A percentile compares a stretch with the other conserved stretches of the same genome.
Conservation (phyloP, 2,888 invertebrate genomes). For the Fragum sueziense region DNA sequence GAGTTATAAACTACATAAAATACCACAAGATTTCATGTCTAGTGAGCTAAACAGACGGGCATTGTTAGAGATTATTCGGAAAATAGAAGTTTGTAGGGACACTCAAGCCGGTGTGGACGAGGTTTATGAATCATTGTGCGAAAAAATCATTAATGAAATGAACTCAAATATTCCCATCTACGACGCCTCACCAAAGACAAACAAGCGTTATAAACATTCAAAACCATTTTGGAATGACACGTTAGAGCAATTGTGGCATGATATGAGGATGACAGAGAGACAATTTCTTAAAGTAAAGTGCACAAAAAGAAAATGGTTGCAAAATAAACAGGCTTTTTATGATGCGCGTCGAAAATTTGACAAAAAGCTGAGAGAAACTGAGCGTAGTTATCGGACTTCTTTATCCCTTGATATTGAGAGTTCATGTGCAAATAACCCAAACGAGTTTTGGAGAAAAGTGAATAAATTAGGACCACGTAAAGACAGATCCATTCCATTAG, state of each 20-base stretch:
- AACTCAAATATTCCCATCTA: neutral
- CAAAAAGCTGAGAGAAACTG: too few species aligned
- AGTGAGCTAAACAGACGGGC: constrained; percentile 14
- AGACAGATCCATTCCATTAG: too few species aligned
- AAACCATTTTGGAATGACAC: constrained; percentile 32
- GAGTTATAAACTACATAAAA: constrained; percentile 17
- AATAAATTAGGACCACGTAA: too few species aligned
- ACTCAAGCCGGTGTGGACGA: constrained; percentile 16
- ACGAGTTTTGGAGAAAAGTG: too few species aligned
- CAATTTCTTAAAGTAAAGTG: constrained; percentile 8
- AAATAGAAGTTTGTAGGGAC: constrained; percentile 26
- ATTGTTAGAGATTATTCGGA: constrained; percentile 16
- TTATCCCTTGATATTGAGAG: too few species aligned
- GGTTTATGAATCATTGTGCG: constrained; percentile 26
- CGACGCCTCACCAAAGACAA: neutral
- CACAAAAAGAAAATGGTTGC: too few species aligned
- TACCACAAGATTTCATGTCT: constrained; percentile 27
- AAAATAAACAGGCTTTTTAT: too few species aligned
- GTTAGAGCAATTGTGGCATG: constrained; percentile 22
- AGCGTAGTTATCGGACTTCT: too few species aligned
- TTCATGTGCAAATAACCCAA: too few species aligned
- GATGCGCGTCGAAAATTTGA: too few species aligned
- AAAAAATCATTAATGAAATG: constrained; percentile 20
- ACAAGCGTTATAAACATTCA: constrained; percentile 10
- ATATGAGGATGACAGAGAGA: constrained; percentile 13